A percentile compares a stretch with the other conserved stretches of the same genome.
These are phyloP conservation scores for Hyles vespertilio DNA, from an alignment of 1,140 invertebrate species.

Conservation along the genomic window DNA sequence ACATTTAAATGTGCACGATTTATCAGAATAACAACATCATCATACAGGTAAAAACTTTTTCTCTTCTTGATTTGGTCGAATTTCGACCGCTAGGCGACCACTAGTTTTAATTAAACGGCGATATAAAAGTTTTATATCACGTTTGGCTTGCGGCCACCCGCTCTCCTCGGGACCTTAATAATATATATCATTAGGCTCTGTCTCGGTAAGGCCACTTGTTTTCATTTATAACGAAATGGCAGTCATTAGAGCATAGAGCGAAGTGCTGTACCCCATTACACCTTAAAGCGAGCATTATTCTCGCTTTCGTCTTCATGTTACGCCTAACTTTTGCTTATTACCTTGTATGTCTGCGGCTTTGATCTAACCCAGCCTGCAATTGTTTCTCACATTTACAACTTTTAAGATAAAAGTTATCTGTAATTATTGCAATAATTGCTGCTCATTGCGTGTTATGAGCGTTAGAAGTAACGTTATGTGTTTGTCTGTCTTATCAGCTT, in stretches of 20 bases:
- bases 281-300: slow-evolving; percentile 50
- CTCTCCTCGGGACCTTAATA: slow-evolving; percentile 17
- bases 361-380: too few relatives aligned
- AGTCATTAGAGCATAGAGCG: slow-evolving; percentile 53
- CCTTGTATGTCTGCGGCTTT: slow-evolving; percentile 1
- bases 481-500: too few relatives aligned
- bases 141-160: slow-evolving; percentile 10
- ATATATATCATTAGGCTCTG: slow-evolving; percentile 33
- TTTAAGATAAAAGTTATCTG: too few relatives aligned
- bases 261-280: slow-evolving; percentile 58
- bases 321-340: slow-evolving; percentile 19
- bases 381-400: too few relatives aligned
- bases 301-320: slow-evolving; percentile 32
- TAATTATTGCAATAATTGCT: too few relatives aligned
- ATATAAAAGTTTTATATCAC: slow-evolving; percentile 8
- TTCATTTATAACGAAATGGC: slow-evolving; percentile 48
- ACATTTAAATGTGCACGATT: too few relatives aligned
- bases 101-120: slow-evolving; percentile 12
- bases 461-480: too few relatives aligned
- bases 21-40: too few relatives aligned
- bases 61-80: too few relatives aligned
- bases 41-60: too few relatives aligned
- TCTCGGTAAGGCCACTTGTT: slow-evolving; percentile 48
- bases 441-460: too few relatives aligned
- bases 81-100: too few relatives aligned